Evolutionary conservation across 2,113 vertebrate genomes (phyloP).

Genomic region (Caracal caracal): DNA sequence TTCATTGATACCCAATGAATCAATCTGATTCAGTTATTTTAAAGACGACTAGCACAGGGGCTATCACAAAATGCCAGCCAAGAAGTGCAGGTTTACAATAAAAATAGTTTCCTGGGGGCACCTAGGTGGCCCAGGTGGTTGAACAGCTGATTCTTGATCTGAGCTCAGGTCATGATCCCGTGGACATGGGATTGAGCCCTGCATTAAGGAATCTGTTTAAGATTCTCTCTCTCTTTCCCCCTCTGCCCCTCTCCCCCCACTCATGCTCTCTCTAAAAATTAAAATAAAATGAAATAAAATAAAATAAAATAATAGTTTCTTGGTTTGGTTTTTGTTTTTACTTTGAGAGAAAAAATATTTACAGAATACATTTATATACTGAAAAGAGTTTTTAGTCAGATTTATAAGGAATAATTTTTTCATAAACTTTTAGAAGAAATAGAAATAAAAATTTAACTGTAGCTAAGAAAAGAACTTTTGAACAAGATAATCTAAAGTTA

Average conservation of each 20-base stretch:
- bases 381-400: constrained; percentile 33
- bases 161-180: too few relatives aligned
- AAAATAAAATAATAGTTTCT: neutral
- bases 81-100: constrained; percentile 28
- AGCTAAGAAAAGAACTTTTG: constrained; percentile 29
- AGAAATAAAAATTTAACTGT: constrained; percentile 38
- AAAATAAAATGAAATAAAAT: neutral
- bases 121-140: too few relatives aligned
- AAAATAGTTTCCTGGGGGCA: neutral
- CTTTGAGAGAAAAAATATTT: neutral
- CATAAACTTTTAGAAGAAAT: constrained; percentile 32
- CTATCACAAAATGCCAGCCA: constrained; percentile 44
- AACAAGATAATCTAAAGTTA: constrained; percentile 58
- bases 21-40: constrained; percentile 65
- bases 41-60: neutral
- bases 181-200: too few relatives aligned
- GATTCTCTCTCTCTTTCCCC: too few relatives aligned
- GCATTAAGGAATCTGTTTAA: too few relatives aligned
- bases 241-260: too few relatives aligned
- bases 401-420: neutral
- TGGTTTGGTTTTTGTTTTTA: neutral
- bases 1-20: constrained; percentile 62
- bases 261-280: neutral
- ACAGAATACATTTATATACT: neutral
- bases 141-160: too few relatives aligned